These are phyloP conservation scores for Callospermophilus lateralis DNA, from an alignment of 2,113 vertebrate genomes.

Conservation along the genomic window DNA sequence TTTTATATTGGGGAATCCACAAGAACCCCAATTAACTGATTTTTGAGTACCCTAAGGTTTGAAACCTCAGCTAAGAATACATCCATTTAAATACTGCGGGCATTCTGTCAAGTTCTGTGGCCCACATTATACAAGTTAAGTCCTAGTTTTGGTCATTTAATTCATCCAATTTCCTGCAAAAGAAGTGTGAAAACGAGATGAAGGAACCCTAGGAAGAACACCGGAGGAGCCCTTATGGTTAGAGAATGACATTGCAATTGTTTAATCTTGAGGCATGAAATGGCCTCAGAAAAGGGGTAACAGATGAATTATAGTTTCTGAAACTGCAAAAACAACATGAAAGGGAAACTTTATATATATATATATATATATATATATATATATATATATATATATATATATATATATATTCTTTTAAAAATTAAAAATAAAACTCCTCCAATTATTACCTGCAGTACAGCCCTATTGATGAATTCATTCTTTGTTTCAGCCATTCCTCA, in stretches of 20 bases:
- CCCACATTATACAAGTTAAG: background rate
- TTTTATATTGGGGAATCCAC: background rate
- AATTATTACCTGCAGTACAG: background rate
- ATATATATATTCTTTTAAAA: background rate
- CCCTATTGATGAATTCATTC: background rate
- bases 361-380: too few relatives aligned
- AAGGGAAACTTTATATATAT: background rate
- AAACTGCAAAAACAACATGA: background rate
- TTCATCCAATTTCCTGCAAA: constrained; percentile 44
- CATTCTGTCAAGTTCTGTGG: constrained; percentile 32
- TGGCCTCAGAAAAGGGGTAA: constrained; percentile 1
- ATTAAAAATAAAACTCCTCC: background rate
- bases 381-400: too few relatives aligned
- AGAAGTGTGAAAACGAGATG: background rate
- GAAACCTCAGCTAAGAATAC: background rate
- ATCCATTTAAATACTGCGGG: background rate
- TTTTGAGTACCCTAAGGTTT: background rate
- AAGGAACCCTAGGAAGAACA: background rate
- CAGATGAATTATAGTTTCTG: background rate
- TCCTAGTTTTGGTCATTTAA: background rate
- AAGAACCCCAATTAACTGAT: background rate
- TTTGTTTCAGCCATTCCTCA: constrained; percentile 7
- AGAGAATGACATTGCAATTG: background rate
- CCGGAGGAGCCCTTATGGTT: background rate
- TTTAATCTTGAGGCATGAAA: constrained; percentile 60